A percentile compares a stretch with the other conserved stretches of the same genome.
These are phyloP conservation scores for Pan paniscus DNA, from an alignment of 2,113 vertebrate genomes.

Conservation along the genomic window DNA sequence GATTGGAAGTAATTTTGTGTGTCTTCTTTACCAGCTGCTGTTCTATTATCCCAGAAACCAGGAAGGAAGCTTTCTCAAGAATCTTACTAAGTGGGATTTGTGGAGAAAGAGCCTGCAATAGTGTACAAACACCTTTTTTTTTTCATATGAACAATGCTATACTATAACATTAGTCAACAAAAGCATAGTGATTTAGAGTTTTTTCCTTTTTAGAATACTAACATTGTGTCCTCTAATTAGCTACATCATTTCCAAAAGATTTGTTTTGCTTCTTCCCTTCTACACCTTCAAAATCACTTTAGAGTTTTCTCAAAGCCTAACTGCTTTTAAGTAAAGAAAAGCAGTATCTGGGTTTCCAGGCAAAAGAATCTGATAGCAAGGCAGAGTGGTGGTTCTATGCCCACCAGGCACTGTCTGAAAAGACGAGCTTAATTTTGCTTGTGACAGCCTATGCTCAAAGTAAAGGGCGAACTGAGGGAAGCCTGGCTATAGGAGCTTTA, in stretches of 20 bases:
- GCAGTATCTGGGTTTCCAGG: neutral
- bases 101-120: neutral
- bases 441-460: neutral
- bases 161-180: neutral
- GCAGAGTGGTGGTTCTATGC: neutral
- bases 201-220: neutral
- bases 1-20: neutral
- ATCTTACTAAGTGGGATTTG: neutral
- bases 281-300: neutral
- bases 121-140: neutral
- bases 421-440: constrained; percentile 32
- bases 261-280: neutral
- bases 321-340: constrained; percentile 3
- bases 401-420: neutral
- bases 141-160: neutral
- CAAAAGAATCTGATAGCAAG: neutral
- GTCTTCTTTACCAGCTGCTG: neutral
- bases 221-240: neutral
- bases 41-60: neutral
- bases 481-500: neutral
- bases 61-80: neutral
- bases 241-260: neutral
- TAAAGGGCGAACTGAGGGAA: neutral
- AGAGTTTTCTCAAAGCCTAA: neutral
- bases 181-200: neutral